Evolutionary conservation across 2,797 vertebrate species (phyloP).

Genomic region (Avahi laniger): DNA sequence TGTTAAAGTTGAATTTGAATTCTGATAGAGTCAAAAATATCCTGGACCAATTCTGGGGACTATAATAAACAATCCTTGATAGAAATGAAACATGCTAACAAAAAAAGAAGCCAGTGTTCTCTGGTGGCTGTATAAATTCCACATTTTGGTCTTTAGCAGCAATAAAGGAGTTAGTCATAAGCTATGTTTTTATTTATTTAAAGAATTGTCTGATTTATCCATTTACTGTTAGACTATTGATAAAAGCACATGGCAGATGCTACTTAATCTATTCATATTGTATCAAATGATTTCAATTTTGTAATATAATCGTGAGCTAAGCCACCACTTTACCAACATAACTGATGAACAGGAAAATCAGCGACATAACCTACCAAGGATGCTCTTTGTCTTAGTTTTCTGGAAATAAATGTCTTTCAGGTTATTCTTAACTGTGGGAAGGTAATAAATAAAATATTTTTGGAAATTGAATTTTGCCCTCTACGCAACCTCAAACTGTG

Average conservation of each 20-base stretch:
- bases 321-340: accelerated
- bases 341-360: background rate
- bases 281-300: background rate
- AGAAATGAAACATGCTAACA: background rate
- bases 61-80: background rate
- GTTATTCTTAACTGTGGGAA: background rate
- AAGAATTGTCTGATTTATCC: background rate
- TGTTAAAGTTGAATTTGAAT: background rate
- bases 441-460: background rate
- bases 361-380: too few species aligned
- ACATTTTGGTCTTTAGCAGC: background rate
- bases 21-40: background rate
- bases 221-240: background rate
- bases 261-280: background rate
- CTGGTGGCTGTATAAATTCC: background rate
- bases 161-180: background rate
- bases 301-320: background rate
- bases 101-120: background rate
- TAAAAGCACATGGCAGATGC: background rate
- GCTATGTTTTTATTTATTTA: background rate
- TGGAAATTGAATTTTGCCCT: background rate
- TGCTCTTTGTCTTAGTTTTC: background rate
- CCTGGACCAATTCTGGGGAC: background rate
- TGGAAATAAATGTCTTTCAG: background rate
- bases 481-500: background rate